These are phyloP conservation scores for Falco cherrug DNA, from an alignment of 2,797 vertebrate species.

Conservation along the genomic window DNA sequence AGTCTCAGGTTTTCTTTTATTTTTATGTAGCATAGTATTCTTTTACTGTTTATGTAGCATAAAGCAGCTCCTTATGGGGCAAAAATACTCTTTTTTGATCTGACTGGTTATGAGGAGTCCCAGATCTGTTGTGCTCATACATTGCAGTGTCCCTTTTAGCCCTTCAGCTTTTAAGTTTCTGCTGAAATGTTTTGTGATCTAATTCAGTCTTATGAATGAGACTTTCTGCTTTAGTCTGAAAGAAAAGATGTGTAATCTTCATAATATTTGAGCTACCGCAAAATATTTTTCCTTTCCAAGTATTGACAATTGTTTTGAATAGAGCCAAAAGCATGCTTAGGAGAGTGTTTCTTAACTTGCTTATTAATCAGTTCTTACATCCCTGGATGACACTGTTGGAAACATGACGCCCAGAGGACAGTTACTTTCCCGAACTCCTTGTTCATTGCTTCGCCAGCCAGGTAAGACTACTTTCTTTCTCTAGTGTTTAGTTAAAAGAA, in stretches of 20 bases:
- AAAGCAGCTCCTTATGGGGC: not conserved
- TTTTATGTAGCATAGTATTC: not conserved
- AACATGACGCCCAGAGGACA: constrained; percentile 77
- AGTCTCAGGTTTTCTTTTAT: not conserved
- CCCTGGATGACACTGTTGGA: constrained; percentile 73
- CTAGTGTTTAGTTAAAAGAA: not conserved
- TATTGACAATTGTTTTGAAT: not conserved
- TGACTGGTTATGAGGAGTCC: not conserved
- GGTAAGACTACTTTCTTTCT: constrained; percentile 75
- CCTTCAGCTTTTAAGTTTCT: not conserved
- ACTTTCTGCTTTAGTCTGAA: not conserved
- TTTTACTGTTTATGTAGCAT: not conserved
- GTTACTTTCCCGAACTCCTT: constrained; percentile 81
- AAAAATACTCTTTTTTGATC: not conserved
- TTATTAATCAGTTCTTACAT: constrained; percentile 66
- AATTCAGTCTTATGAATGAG: not conserved
- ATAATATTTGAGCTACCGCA: not conserved
- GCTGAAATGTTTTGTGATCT: not conserved
- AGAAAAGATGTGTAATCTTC: not conserved
- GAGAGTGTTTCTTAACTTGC: constrained; percentile 67
- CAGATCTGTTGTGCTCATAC: not conserved
- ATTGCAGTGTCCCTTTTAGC: not conserved
- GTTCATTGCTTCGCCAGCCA: constrained; percentile 82
- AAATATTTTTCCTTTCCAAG: not conserved
- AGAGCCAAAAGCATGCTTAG: not conserved